Base-by-base conservation (phyloP, 2,888 invertebrate genomes). In the Phragmatobia fuliginosa region DNA sequence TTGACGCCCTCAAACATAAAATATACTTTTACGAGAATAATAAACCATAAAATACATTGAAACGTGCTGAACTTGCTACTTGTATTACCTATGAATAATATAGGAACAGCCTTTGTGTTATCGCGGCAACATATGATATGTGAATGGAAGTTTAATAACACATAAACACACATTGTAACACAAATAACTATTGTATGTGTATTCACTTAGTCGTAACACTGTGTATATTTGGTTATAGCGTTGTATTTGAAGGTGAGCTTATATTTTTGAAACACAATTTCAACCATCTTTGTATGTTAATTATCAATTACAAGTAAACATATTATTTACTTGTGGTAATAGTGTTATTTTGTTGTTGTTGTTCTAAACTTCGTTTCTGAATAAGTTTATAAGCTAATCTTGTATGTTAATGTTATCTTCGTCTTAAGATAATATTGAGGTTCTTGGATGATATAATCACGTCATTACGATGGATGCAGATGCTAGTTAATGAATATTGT, bases 1-100 rank as follows among this genome's bases (percentile, higher is more conserved):
- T 72, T 72, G 69, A 67, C 61, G 70, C 31, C 28, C 56, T 68
- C 52, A 61, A 70, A 58, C 71, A 45, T 67, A 45, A 80, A 68
- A 70, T 73, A 68, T 31, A 61, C 63, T 67, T 31, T 38, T 38
- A 61, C n/a, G 49, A 21, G 28, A 64, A 68, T 58, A 38, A 67
- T 59, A 52, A 60, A n/a, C 62, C 66, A 49, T 60, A 52, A 67
- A 61, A 62, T 52, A 31, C 33, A 56, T 5, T 31, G 21, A 18
- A 67, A 67, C 31, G 10, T 21, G 61, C 52, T 59, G 18, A 61
- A 56, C n/a, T 67, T 52, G 38, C 41, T 56, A 14, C 41, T 38
- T 32, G 36, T 67, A 62, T 56, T 62, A 67, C 45, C 32, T 49
- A 49, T 62, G 52, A 56, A 67, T 67, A 67, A 62, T 67, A 41